Evolutionary conservation across 2,888 invertebrate genomes (phyloP).

Genomic region (Heliconius cydno): DNA sequence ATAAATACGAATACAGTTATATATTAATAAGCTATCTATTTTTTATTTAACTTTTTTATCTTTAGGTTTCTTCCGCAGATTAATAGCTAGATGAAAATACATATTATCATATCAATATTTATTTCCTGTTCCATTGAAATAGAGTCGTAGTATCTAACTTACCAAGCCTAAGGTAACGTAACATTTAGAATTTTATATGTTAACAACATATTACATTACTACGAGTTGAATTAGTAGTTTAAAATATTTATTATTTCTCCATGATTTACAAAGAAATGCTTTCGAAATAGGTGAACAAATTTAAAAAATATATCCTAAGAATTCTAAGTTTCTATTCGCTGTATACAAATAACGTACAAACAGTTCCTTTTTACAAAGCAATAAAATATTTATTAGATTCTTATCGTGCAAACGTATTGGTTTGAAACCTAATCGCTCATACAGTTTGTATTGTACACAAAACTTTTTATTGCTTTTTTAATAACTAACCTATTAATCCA

Average conservation of each 20-base stretch:
- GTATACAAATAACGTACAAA: neutral
- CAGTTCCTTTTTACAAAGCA: slow-evolving; percentile 42
- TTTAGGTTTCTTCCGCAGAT: neutral
- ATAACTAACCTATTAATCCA: neutral
- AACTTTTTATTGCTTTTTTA: slow-evolving; percentile 20
- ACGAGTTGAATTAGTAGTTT: neutral
- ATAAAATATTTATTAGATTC: slow-evolving; percentile 66
- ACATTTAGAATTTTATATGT: neutral
- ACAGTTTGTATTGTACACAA: slow-evolving; percentile 7
- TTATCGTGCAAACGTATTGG: slow-evolving; percentile 58
- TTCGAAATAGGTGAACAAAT: neutral
- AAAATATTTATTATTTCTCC: neutral
- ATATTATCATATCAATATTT: neutral
- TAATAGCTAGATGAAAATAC: too few relatives aligned
- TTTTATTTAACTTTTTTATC: neutral
- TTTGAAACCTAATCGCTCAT: slow-evolving; percentile 33
- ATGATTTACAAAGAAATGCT: neutral
- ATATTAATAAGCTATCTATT: too few relatives aligned
- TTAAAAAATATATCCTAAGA: neutral
- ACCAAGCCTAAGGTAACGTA: neutral
- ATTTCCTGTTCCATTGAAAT: neutral
- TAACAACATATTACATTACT: neutral
- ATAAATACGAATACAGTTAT: neutral
- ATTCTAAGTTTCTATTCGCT: neutral
- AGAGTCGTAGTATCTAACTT: neutral